Percentiles rank a stretch among this genome's conserved stretches.
Conservation (phyloP, 2,888 invertebrate species). For the Zhengitettix transpicula region DNA sequence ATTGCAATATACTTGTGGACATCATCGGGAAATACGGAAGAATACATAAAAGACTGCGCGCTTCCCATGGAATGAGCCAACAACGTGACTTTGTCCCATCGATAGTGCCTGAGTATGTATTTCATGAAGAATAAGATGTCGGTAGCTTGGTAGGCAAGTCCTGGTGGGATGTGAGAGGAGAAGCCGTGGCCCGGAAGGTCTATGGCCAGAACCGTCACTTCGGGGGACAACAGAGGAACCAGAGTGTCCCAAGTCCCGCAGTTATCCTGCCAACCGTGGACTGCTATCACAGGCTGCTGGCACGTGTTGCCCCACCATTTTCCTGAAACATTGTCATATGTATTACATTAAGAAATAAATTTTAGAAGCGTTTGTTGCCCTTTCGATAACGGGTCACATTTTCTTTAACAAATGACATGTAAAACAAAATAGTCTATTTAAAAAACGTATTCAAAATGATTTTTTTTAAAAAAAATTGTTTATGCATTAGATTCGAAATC, state of each 20-base stretch:
- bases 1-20: constrained; percentile 15
- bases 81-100: constrained; percentile 16
- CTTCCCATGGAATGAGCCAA: constrained; percentile 17
- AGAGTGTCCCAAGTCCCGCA: constrained; percentile 19
- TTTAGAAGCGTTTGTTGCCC: too few species aligned
- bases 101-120: constrained; percentile 15
- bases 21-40: constrained; percentile 15
- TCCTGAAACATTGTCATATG: constrained; percentile 15
- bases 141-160: constrained; percentile 14
- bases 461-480: too few species aligned
- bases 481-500: too few species aligned
- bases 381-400: too few species aligned
- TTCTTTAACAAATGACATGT: too few species aligned
- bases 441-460: too few species aligned
- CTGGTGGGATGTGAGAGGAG: constrained; percentile 18
- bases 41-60: constrained; percentile 14
- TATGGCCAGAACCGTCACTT: constrained; percentile 18
- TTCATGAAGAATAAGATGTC: constrained; percentile 15
- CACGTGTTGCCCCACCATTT: constrained; percentile 17
- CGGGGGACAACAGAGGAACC: constrained; percentile 15
- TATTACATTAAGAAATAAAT: constrained; percentile 15
- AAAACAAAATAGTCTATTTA: too few species aligned
- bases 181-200: constrained; percentile 21
- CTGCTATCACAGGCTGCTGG: constrained; percentile 16
- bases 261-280: constrained; percentile 22